Evolutionary conservation across 2,797 vertebrate genomes (phyloP).

Genomic region (Sebastes vulpes): DNA sequence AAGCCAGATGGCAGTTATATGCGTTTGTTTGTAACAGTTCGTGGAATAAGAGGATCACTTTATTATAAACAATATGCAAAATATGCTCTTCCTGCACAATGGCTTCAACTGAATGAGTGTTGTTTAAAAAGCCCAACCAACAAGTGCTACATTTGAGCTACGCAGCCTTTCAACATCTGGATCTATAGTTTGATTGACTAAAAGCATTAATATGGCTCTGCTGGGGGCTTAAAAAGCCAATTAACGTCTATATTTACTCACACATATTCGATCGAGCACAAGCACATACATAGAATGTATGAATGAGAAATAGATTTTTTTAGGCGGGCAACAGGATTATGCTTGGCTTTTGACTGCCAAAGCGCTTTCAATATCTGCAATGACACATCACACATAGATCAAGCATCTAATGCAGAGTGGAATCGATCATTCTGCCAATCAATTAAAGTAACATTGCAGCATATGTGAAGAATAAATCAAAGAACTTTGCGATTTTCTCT

Average conservation of each 20-base stretch:
- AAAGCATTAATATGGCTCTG: not conserved
- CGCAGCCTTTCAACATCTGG: not conserved
- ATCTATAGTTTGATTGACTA: not conserved
- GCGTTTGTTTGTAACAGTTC: conserved; percentile 19
- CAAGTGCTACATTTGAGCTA: not conserved
- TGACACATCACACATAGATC: conserved; percentile 3
- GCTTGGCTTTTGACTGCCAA: not conserved
- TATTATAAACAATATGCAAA: not conserved
- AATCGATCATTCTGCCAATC: conserved; percentile 32
- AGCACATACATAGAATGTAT: not conserved
- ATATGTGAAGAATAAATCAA: conserved; percentile 26
- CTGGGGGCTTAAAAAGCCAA: not conserved
- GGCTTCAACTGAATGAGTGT: not conserved
- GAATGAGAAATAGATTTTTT: not conserved
- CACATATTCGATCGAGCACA: not conserved
- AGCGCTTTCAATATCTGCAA: not conserved
- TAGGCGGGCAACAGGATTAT: not conserved
- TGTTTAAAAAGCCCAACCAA: not conserved
- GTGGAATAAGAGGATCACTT: not conserved
- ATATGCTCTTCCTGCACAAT: not conserved
- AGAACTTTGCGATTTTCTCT: conserved; percentile 34
- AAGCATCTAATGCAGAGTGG: not conserved
- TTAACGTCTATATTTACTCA: not conserved
- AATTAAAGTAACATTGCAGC: conserved; percentile 35
- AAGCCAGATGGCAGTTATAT: conserved; percentile 16